Evolutionary conservation across 2,888 invertebrate species (phyloP), one percentile per base, ranked within the genome.

Genomic region (Drosophila monieri): DNA sequence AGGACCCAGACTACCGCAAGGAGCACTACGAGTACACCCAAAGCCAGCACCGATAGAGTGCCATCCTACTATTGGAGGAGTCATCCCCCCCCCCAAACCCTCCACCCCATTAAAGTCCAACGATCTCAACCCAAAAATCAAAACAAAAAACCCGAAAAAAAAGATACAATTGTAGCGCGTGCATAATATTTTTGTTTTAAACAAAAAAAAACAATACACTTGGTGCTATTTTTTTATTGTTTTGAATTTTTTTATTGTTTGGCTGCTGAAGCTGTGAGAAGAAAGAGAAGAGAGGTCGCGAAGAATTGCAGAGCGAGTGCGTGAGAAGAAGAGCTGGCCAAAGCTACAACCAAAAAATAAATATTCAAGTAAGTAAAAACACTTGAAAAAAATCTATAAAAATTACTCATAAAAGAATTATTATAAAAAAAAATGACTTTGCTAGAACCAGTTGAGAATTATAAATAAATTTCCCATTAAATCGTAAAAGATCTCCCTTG

Each of bases 11-110:
- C n/a, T 61, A 41, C 23, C 51, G 51, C 55, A 51, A 69, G 61
- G 64, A 73, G 76, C 77, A 71, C 55, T 73, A 77, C 85, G 80
- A 81, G 60, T 81, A 81, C 18, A 85, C 80, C 61, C 80, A 85
- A 51, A 81, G 80, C 56, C 85, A 80, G 83, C 85, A 84, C 70
- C 47, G 54, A 49, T 74, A 66, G 12, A 6, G n/a, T n/a, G n/a
- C n/a, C n/a, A n/a, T n/a, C n/a, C n/a, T n/a, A n/a, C n/a, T n/a
- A n/a, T n/a, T n/a, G n/a, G n/a, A n/a, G n/a, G n/a, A n/a, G n/a
- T n/a, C n/a, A n/a, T n/a, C n/a, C 37, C 37, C 37, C 35, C 5
- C 5, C 60, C 15, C 35, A 30, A n/a, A 10, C 1, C 21, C 43
- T 8, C 18, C 14, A n/a, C n/a, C 56, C 48, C 15, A 43, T 39